Percentiles rank a stretch among this genome's conserved stretches.
phyloP scores from a whole-genome alignment of 64 coral and sea anemone species.

The Astreopora myriophthalma region DNA sequence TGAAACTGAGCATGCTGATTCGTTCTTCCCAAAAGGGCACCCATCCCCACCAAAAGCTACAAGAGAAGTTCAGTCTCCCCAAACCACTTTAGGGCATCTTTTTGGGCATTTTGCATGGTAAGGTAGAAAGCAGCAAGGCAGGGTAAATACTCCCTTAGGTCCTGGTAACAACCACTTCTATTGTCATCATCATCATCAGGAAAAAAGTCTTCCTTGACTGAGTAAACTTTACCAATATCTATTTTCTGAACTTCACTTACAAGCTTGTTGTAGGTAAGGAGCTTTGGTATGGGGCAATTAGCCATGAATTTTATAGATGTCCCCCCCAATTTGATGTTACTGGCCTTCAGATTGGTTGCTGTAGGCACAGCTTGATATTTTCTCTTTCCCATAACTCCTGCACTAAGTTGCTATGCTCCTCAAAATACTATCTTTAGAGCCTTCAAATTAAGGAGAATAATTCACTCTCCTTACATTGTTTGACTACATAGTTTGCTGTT shows the following conservation, averaged over 20 bases:
- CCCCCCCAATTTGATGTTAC: slow-evolving; percentile 42
- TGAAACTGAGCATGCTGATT: slow-evolving; percentile 67
- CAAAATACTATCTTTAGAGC: slow-evolving; percentile 1
- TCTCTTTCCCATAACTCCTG: slow-evolving; percentile 55
- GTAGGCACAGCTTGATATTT: no score
- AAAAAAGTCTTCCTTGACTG: slow-evolving; percentile 49
- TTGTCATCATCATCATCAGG: slow-evolving; percentile 32
- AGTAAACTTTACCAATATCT: slow-evolving; percentile 65
- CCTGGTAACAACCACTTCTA: slow-evolving; percentile 62
- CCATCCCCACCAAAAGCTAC: slow-evolving; percentile 82
- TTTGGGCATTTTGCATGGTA: slow-evolving; percentile 33
- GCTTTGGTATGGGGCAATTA: slow-evolving; percentile 59
- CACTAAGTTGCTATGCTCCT: slow-evolving; percentile 65
- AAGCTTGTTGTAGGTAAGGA: slow-evolving; percentile 64
- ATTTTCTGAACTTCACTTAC: slow-evolving; percentile 69
- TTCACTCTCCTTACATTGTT: not conserved
- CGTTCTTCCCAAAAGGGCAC: slow-evolving; percentile 73
- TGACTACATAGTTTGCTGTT: slow-evolving; percentile 15
- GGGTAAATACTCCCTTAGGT: slow-evolving; percentile 62
- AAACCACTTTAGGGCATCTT: slow-evolving; percentile 76
- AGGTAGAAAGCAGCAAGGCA: slow-evolving; percentile 70
- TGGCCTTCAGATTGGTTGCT: slow-evolving; percentile 47
- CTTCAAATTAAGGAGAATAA: not conserved
- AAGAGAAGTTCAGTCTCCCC: slow-evolving; percentile 74
- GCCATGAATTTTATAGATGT: slow-evolving; percentile 68